phyloP scores from a whole-genome alignment of 1,140 invertebrate genomes.

The Pseudomyrmex concolor region DNA sequence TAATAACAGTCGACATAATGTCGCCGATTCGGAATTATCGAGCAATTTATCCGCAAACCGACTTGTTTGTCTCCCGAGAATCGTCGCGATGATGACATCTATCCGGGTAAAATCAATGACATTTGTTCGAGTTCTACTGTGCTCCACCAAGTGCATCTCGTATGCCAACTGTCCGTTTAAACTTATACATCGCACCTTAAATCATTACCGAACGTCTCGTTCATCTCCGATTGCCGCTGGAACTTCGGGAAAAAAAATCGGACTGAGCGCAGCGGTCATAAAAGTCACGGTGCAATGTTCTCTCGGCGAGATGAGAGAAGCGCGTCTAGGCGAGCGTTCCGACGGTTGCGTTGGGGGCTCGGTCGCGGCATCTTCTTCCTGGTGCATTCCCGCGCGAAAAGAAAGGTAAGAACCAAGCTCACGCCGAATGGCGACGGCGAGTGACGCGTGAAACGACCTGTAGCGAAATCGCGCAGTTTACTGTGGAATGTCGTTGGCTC shows the following conservation, averaged over 20 bases:
- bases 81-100: too few relatives aligned
- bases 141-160: too few relatives aligned
- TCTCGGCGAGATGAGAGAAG: neutral
- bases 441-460: slow-evolving; percentile 51
- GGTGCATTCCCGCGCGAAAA: slow-evolving; percentile 1
- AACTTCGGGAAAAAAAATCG: neutral
- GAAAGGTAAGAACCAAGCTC: neutral
- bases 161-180: too few relatives aligned
- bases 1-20: too few relatives aligned
- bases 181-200: neutral
- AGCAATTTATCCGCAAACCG: too few relatives aligned
- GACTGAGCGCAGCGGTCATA: neutral
- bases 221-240: neutral
- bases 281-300: slow-evolving; percentile 2
- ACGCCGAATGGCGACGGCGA: neutral
- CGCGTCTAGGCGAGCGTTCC: slow-evolving; percentile 7
- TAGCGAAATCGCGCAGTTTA: slow-evolving; percentile 69
- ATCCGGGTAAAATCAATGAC: too few relatives aligned
- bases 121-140: too few relatives aligned
- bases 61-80: too few relatives aligned
- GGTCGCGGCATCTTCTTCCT: slow-evolving; percentile 30
- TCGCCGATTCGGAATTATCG: too few relatives aligned
- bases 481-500: slow-evolving; percentile 74
- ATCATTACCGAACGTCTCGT: neutral
- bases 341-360: neutral